These are phyloP conservation scores for Eubasilissa regina DNA, from an alignment of 1,140 invertebrate species.

Conservation along the genomic window DNA sequence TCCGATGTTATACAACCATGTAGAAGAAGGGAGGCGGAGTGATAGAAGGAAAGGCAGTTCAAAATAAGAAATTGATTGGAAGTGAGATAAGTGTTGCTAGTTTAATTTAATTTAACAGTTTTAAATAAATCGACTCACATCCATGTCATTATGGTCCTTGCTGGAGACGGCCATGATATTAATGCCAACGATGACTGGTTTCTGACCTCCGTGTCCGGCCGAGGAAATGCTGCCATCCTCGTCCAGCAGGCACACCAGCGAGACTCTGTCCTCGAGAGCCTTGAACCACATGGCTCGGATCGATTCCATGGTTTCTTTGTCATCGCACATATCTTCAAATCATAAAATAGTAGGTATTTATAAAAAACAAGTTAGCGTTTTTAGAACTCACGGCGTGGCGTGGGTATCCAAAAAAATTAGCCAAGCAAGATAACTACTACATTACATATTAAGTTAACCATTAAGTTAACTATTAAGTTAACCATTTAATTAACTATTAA, in stretches of 20 bases:
- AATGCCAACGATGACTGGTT: conserved; percentile 20
- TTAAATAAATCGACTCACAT: neutral
- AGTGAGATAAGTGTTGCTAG: too few relatives aligned
- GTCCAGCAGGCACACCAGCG: conserved; percentile 26
- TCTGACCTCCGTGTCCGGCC: neutral
- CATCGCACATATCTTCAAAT: conserved; percentile 24
- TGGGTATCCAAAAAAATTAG: too few relatives aligned
- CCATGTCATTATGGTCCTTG: conserved; percentile 18
- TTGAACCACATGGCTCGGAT: conserved; percentile 31
- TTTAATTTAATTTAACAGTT: neutral
- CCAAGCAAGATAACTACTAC: too few relatives aligned
- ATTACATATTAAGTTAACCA: too few relatives aligned
- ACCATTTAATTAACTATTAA: too few relatives aligned
- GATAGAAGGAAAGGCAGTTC: too few relatives aligned
- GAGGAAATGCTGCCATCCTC: neutral
- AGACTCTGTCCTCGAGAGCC: conserved; percentile 2
- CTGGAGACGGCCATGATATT: conserved; percentile 6
- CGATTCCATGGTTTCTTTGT: conserved; percentile 11
- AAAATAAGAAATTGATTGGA: too few relatives aligned
- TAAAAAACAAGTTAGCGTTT: neutral
- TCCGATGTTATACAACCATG: too few relatives aligned
- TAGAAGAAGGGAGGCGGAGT: too few relatives aligned
- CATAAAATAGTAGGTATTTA: neutral
- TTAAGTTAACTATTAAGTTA: too few relatives aligned
- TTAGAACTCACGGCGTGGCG: too few relatives aligned